These are phyloP conservation scores for Trachelipus rathkii DNA, from an alignment of 1,140 invertebrate genomes.

Conservation along the genomic window DNA sequence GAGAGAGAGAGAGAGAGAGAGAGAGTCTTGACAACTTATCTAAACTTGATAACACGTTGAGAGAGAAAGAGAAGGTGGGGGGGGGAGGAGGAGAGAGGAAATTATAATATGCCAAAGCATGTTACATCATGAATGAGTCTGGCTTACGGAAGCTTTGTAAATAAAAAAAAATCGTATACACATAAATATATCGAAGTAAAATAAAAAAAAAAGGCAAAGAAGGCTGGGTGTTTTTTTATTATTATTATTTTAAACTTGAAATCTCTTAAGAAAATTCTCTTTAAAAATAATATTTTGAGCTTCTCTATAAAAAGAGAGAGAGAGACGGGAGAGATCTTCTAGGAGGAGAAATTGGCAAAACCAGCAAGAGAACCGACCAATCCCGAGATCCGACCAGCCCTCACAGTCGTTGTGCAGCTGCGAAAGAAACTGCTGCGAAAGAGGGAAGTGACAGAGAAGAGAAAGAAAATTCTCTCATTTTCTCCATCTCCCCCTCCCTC, in stretches of 20 bases:
- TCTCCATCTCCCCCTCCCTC: background rate
- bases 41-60: background rate
- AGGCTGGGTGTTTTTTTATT: no score
- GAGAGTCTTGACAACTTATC: background rate
- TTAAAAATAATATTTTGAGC: background rate
- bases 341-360: background rate
- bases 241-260: no score
- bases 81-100: background rate
- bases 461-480: background rate
- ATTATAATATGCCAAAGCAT: background rate
- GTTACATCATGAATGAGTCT: constrained; percentile 5
- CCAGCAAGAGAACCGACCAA: background rate
- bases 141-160: background rate
- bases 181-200: background rate
- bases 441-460: background rate
- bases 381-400: background rate
- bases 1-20: background rate
- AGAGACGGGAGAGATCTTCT: background rate
- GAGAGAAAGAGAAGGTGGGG: background rate
- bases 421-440: background rate
- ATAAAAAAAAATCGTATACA: background rate
- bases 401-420: background rate
- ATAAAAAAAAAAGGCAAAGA: no score
- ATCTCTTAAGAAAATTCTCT: background rate
- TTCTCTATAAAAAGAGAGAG: background rate